A percentile compares a stretch with the other conserved stretches of the same genome.
These are phyloP conservation scores for Ranitomeya variabilis DNA, from an alignment of 2,113 vertebrate species.

Conservation along the genomic window DNA sequence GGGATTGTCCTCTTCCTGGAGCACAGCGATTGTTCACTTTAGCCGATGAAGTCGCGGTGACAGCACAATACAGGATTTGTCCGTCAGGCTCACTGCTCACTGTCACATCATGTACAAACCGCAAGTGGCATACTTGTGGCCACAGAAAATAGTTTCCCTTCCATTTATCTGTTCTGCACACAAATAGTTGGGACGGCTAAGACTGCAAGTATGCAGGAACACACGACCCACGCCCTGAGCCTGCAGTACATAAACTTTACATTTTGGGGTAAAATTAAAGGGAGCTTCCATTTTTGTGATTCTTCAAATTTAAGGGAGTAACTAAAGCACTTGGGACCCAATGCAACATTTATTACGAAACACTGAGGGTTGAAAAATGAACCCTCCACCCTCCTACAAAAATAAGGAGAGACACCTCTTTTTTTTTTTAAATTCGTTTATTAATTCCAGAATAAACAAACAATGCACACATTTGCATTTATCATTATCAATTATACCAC, in stretches of 20 bases:
- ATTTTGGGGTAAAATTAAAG: not conserved
- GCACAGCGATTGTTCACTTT: slow-evolving; percentile 8
- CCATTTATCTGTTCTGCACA: not conserved
- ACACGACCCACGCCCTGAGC: not conserved
- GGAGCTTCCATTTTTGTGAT: not conserved
- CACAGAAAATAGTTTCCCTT: not conserved
- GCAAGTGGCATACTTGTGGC: slow-evolving; percentile 20
- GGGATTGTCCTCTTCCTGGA: slow-evolving; percentile 44
- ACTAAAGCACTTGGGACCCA: not conserved
- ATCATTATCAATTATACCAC: no score
- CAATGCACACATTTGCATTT: no score
- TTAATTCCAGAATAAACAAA: no score
- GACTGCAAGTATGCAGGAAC: not conserved
- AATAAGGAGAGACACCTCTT: no score
- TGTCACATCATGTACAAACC: not conserved
- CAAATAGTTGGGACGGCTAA: slow-evolving; percentile 5
- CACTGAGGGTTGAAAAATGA: no score
- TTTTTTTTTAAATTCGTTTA: no score
- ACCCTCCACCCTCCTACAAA: no score
- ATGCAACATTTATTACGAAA: no score
- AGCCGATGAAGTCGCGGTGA: not conserved
- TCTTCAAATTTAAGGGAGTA: not conserved
- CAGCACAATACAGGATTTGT: slow-evolving; percentile 14
- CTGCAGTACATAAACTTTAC: not conserved
- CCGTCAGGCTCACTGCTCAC: not conserved